Conservation (phyloP, 2,797 vertebrate species). For the Chromobotia macracanthus region DNA sequence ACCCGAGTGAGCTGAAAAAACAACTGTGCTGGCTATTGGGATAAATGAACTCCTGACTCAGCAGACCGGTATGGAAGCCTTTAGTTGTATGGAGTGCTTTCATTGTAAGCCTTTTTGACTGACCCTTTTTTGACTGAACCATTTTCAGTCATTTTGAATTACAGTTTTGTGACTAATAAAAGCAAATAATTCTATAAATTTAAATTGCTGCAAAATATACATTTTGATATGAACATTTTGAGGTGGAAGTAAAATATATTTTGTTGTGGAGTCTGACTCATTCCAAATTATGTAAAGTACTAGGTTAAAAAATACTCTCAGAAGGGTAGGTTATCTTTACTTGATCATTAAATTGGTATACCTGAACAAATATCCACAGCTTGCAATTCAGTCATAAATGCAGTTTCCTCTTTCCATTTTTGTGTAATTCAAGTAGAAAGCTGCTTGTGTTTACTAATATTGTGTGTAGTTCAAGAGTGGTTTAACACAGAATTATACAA, state of each 20-base stretch:
- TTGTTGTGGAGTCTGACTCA: too few species aligned
- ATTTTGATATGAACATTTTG: too few species aligned
- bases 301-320: neutral
- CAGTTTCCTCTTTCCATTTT: neutral
- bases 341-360: neutral
- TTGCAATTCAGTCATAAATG: neutral
- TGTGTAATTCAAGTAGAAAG: neutral
- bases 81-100: slow-evolving; percentile 20
- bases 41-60: slow-evolving; percentile 50
- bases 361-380: neutral
- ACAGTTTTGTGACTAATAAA: neutral
- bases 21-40: slow-evolving; percentile 38
- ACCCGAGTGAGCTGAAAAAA: slow-evolving; percentile 36
- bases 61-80: slow-evolving; percentile 37
- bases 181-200: too few species aligned
- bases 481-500: too few species aligned
- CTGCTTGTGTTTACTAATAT: neutral
- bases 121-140: too few species aligned
- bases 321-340: neutral
- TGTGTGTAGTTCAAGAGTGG: too few species aligned
- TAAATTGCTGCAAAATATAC: too few species aligned
- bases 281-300: neutral
- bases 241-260: too few species aligned
- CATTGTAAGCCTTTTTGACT: slow-evolving; percentile 23
- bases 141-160: neutral